phyloP scores from a whole-genome alignment of 1,140 invertebrate genomes.

The Ridgeia piscesae region DNA sequence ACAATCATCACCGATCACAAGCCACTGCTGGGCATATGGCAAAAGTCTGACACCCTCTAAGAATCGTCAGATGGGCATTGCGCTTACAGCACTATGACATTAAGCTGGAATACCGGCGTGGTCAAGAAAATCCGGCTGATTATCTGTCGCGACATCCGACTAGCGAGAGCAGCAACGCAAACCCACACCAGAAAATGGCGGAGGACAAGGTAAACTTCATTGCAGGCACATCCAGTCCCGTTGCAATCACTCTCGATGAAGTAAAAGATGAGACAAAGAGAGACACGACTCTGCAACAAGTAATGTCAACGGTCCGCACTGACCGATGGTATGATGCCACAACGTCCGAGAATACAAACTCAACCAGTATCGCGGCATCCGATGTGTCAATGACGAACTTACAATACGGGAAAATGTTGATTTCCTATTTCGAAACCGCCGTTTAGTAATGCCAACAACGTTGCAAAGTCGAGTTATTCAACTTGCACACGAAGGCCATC shows the following conservation, averaged over 20 bases:
- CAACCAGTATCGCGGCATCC: too few relatives aligned
- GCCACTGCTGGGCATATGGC: neutral
- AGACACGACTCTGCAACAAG: conserved; percentile 13
- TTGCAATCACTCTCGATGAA: conserved; percentile 13
- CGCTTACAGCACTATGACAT: conserved; percentile 14
- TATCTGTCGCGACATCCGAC: conserved; percentile 14
- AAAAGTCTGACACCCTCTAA: conserved; percentile 8
- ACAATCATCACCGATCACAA: conserved; percentile 11
- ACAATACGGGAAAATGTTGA: neutral
- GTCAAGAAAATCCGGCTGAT: conserved; percentile 1
- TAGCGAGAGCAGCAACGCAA: neutral
- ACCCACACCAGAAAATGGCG: neutral
- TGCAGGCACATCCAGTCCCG: neutral
- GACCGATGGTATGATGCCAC: neutral
- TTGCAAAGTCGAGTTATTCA: neutral
- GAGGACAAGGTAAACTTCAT: conserved; percentile 14
- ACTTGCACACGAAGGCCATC: neutral
- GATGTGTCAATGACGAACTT: too few relatives aligned
- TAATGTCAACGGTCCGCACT: neutral
- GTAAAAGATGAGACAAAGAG: neutral
- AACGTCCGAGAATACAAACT: neutral
- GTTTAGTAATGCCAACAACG: neutral
- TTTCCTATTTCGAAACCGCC: neutral
- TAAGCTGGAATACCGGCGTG: neutral
- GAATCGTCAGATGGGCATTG: conserved; percentile 16